Percentiles rank a stretch among this genome's conserved stretches.
phyloP scores from a whole-genome alignment of 2,113 vertebrate genomes.

The Vimba vimba region DNA sequence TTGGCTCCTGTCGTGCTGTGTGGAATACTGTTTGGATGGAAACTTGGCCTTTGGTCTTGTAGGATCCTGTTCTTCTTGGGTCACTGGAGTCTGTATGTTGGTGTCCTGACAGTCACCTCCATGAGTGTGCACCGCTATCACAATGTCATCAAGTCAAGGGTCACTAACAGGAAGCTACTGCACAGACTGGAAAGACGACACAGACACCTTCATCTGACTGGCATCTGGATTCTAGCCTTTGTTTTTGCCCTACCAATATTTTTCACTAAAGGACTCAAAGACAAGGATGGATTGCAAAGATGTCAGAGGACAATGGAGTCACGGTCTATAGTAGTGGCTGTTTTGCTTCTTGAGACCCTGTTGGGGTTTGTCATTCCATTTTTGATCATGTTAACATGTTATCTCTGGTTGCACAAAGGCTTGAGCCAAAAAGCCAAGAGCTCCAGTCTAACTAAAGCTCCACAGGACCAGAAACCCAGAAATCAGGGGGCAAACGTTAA shows the following conservation, averaged over 20 bases:
- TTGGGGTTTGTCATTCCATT: constrained; percentile 73
- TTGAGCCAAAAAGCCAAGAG: constrained; percentile 58
- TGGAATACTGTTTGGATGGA: constrained; percentile 68
- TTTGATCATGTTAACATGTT: constrained; percentile 66
- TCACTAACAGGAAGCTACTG: constrained; percentile 58
- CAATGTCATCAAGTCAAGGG: constrained; percentile 62
- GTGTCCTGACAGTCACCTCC: constrained; percentile 71
- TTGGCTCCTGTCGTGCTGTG: constrained; percentile 73
- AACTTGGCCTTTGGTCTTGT: constrained; percentile 64
- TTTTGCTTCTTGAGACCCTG: constrained; percentile 70
- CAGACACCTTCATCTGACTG: constrained; percentile 52
- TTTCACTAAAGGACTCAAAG: constrained; percentile 60
- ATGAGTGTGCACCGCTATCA: constrained; percentile 72
- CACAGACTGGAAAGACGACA: constrained; percentile 45
- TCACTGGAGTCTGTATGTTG: constrained; percentile 73
- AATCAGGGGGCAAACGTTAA: background rate
- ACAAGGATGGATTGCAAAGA: fast-evolving
- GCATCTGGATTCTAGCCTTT: constrained; percentile 53
- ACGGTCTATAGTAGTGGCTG: background rate
- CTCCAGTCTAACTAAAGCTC: background rate
- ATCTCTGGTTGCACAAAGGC: constrained; percentile 63
- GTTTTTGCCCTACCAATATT: constrained; percentile 59
- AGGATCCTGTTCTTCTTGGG: constrained; percentile 66
- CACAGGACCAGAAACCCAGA: constrained; percentile 6
- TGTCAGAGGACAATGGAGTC: constrained; percentile 65